Evolutionary conservation across 1,140 invertebrate genomes (phyloP), one percentile per base, ranked within the genome.

Genomic region (Leptinotarsa undecemlineata): DNA sequence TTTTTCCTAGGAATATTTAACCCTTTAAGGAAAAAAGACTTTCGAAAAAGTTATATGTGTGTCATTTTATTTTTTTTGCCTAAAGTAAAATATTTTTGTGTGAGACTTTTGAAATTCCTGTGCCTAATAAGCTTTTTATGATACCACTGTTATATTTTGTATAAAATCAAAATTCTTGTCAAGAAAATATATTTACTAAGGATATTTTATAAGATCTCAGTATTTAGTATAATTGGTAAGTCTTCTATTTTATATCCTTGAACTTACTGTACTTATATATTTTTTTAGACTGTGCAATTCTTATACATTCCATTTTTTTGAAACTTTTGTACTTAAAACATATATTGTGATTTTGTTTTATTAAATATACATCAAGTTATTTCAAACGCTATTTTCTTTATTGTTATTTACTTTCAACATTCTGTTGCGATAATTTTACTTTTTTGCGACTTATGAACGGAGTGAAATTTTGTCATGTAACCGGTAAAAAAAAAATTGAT

Each of bases 131-230:
- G 77, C 74, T 76, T 75, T 77, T 76, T 78, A 71, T 69, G 20
- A 47, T 69, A 69, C 51, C 61, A 47, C 48, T 73, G 51, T 64
- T 72, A 75, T 72, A 57, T 74, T 73, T 67, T 74, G 68, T 74
- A 74, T 74, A 77, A 74, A 77, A 42, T 71, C 33, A 69, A 69
- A 69, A 63, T 70, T 71, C 60, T 61, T 75, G 57, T 72, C 60
- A 77, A 71, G 48, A 21, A 57, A 57, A 15, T n/a, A 57, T 19
- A 13, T 48, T 67, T 72, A 72, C 20, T 73, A 73, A 75, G 62
- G 60, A 75, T 77, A 77, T 77, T 76, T 77, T 75, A 61, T 78
- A 78, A 78, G 79, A 78, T 80, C 79, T 78, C 79, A 80, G 61
- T 78, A 77, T 66, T 75, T 62, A 75, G 63, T 76, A 60, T 72